Evolutionary conservation across 2,113 vertebrate species (phyloP).

Genomic region (Myodes glareolus): DNA sequence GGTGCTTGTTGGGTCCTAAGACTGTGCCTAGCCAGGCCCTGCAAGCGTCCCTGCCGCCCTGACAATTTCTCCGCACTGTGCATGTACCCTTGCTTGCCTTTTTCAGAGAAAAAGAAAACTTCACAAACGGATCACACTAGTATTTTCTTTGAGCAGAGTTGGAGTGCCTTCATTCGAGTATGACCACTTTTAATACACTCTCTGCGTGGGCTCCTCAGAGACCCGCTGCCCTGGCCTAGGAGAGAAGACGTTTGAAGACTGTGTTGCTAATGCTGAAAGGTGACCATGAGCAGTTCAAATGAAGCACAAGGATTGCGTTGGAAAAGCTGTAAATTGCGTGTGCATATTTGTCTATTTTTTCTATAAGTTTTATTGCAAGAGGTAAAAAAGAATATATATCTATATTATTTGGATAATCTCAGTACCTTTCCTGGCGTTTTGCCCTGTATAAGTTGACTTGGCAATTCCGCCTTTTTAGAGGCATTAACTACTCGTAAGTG

Average conservation of each 20-base stretch:
- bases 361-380: conserved; percentile 93
- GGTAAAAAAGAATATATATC: conserved; percentile 82
- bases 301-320: conserved; percentile 92
- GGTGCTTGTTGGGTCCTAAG: conserved; percentile 97
- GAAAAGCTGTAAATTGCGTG: conserved; percentile 91
- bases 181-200: conserved; percentile 92
- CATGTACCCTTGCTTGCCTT: conserved; percentile 96
- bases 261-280: conserved; percentile 77
- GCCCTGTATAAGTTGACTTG: conserved; percentile 90
- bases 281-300: conserved; percentile 81
- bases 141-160: conserved; percentile 94
- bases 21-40: conserved; percentile 77
- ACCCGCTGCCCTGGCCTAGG: conserved; percentile 83
- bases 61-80: conserved; percentile 92
- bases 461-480: conserved; percentile 90
- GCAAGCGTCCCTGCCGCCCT: conserved; percentile 79
- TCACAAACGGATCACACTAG: conserved; percentile 89
- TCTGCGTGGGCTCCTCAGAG: conserved; percentile 87
- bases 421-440: conserved; percentile 86
- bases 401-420: conserved; percentile 92
- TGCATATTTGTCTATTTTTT: conserved; percentile 94
- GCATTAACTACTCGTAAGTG: conserved; percentile 90
- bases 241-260: conserved; percentile 84
- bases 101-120: conserved; percentile 86
- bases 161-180: conserved; percentile 97